Evolutionary conservation across 2,797 vertebrate species (phyloP).

Genomic region (Myiotriccus ornatus): DNA sequence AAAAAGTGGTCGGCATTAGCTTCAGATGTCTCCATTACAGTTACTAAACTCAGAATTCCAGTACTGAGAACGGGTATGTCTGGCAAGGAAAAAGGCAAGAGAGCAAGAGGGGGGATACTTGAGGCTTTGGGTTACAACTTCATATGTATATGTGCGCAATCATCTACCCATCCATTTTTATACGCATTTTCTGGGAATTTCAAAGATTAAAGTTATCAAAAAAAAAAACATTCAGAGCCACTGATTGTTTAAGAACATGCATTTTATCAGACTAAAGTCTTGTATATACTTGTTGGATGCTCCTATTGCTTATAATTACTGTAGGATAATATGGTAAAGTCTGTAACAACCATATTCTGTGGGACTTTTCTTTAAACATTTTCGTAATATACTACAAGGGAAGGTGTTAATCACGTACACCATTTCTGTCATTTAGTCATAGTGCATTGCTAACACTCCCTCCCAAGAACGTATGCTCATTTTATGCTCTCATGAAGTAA

Average conservation of each 20-base stretch:
- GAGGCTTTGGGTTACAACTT: not conserved
- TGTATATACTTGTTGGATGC: not conserved
- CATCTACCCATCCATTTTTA: not conserved
- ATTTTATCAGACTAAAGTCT: not conserved
- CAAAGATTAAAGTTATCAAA: not conserved
- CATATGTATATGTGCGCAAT: fast-evolving
- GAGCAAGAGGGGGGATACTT: not conserved
- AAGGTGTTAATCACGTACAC: not conserved
- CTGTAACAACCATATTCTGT: not conserved
- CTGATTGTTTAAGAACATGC: not conserved
- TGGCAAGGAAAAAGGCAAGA: not conserved
- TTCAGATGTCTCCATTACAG: not conserved
- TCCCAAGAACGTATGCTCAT: not conserved
- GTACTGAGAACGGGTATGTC: not conserved
- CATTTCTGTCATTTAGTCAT: not conserved
- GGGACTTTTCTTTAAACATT: not conserved
- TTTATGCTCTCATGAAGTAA: not conserved
- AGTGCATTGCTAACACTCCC: not conserved
- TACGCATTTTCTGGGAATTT: not conserved
- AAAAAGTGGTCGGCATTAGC: not conserved
- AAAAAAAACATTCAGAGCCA: not conserved
- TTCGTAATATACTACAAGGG: not conserved
- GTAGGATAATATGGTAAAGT: not conserved
- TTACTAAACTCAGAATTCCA: not conserved
- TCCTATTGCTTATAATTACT: not conserved